Conservation (phyloP, 2,797 vertebrate species). For the Okamejei kenojei region DNA sequence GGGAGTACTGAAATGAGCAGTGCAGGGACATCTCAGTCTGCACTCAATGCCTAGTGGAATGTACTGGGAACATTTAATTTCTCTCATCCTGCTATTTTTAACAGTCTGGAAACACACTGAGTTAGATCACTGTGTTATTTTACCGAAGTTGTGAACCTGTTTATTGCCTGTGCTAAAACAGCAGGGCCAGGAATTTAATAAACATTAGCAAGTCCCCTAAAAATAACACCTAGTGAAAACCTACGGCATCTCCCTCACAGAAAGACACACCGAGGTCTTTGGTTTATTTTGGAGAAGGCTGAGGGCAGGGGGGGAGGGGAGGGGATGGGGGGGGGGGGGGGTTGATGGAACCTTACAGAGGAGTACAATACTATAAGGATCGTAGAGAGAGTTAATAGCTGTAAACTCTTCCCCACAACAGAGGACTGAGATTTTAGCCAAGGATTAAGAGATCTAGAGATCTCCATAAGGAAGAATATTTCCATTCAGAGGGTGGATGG, state of each 20-base stretch:
- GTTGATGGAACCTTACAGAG: too few species aligned
- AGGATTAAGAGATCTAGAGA: too few species aligned
- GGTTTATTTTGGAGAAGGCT: too few species aligned
- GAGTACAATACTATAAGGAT: too few species aligned
- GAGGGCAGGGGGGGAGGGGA: too few species aligned
- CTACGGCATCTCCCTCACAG: background rate
- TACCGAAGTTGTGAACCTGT: background rate
- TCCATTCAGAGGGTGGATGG: too few species aligned
- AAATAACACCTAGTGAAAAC: background rate
- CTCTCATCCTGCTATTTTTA: background rate
- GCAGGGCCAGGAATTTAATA: background rate
- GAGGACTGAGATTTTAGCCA: too few species aligned
- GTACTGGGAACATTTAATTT: background rate
- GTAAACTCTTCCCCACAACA: too few species aligned
- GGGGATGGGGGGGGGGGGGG: too few species aligned
- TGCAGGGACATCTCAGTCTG: background rate
- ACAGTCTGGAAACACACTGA: background rate
- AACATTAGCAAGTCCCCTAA: background rate
- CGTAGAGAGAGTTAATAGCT: too few species aligned
- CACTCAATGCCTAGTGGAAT: background rate
- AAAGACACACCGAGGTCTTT: background rate
- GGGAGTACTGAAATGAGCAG: background rate
- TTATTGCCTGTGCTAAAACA: background rate
- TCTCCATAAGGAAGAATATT: too few species aligned
- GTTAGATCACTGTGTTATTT: background rate